Evolutionary conservation across 2,797 vertebrate species (phyloP).

Genomic region (Mus spretus): DNA sequence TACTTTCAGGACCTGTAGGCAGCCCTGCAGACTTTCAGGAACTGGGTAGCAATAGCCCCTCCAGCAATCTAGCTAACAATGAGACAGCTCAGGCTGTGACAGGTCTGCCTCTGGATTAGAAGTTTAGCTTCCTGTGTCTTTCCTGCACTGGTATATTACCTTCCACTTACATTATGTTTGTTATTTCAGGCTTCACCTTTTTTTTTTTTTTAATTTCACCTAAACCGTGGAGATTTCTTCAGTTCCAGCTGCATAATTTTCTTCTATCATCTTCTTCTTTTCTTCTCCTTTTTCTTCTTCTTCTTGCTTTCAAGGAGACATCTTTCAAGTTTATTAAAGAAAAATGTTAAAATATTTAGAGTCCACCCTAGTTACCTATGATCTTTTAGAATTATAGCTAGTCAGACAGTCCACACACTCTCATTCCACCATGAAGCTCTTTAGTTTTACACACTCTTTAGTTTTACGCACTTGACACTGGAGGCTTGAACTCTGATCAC

Average conservation of each 20-base stretch:
- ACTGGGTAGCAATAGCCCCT: no score
- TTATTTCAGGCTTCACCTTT: conserved; percentile 62
- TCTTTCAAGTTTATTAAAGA: conserved; percentile 58
- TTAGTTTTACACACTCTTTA: not conserved
- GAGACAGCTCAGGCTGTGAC: not conserved
- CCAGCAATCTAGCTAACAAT: not conserved
- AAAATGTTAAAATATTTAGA: conserved; percentile 37
- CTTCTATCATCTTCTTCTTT: not conserved
- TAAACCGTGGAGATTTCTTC: conserved; percentile 25
- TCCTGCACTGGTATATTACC: not conserved
- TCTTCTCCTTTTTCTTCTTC: not conserved
- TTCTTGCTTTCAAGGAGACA: not conserved
- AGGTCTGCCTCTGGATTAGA: not conserved
- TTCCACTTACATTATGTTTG: not conserved
- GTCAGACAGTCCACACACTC: not conserved
- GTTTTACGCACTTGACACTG: not conserved
- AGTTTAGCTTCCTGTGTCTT: not conserved
- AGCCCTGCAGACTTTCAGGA: not conserved
- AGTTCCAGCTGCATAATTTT: conserved; percentile 69
- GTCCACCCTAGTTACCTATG: conserved; percentile 24
- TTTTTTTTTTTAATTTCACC: not conserved
- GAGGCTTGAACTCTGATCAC: not conserved
- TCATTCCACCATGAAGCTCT: not conserved
- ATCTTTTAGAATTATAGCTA: not conserved
- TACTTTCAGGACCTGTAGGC: not conserved